Percentiles rank a stretch among this genome's conserved stretches.
These are phyloP conservation scores for Tiliqua scincoides DNA, from an alignment of 2,113 vertebrate genomes.

Conservation along the genomic window DNA sequence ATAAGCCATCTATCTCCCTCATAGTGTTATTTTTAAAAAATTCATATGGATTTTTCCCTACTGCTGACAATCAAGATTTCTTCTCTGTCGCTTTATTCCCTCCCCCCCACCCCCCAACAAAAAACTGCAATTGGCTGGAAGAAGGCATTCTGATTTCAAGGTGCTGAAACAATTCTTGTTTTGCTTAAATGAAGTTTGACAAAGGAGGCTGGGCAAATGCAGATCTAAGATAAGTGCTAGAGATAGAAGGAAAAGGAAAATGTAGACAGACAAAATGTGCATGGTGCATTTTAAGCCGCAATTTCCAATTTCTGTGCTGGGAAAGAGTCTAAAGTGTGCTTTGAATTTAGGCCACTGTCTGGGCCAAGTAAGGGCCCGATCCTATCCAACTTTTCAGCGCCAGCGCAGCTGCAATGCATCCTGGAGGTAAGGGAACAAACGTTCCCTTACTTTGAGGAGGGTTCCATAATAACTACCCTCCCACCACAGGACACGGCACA, in stretches of 20 bases:
- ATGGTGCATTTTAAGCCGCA: background rate
- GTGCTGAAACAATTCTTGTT: background rate
- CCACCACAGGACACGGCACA: too few species aligned
- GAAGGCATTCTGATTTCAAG: background rate
- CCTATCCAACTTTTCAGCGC: too few species aligned
- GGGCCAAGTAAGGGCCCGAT: too few species aligned
- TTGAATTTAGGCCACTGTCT: too few species aligned
- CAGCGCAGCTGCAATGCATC: too few species aligned
- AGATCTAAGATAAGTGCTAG: background rate
- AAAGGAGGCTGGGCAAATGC: background rate
- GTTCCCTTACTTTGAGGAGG: too few species aligned
- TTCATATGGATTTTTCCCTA: background rate
- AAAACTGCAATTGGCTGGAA: background rate
- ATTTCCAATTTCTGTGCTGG: too few species aligned
- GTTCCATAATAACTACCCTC: too few species aligned
- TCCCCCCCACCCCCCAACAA: too few species aligned
- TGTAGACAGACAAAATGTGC: background rate
- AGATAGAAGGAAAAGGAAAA: background rate
- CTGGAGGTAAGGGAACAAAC: too few species aligned
- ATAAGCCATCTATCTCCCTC: background rate
- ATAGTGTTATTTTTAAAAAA: background rate
- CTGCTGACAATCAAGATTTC: background rate
- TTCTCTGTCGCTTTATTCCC: background rate
- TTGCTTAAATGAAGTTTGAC: background rate
- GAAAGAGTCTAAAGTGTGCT: too few species aligned